A percentile compares a stretch with the other conserved stretches of the same genome.
phyloP scores from a whole-genome alignment of 2,888 invertebrate species.

The Pachliopta kotzebuea region DNA sequence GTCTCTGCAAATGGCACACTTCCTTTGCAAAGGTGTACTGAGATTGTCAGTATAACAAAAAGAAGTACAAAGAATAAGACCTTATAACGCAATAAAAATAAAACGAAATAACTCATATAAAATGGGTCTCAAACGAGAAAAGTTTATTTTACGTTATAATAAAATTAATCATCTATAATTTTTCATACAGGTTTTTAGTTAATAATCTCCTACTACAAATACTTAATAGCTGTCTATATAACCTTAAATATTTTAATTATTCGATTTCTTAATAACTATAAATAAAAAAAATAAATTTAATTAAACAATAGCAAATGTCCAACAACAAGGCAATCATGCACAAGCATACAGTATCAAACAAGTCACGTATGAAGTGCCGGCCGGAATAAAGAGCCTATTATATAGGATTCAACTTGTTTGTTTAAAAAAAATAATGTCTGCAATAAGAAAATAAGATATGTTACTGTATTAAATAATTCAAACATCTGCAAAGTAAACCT shows the following conservation, averaged over 20 bases:
- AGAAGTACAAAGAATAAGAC: constrained; percentile 4
- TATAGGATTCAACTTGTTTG: background rate
- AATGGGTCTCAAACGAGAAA: too few species aligned
- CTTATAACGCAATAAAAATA: background rate
- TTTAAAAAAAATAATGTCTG: background rate
- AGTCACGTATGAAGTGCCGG: constrained; percentile 20
- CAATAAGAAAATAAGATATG: too few species aligned
- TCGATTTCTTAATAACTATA: background rate
- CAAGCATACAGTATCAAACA: constrained; percentile 6
- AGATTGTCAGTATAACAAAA: constrained; percentile 29
- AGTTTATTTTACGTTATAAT: background rate
- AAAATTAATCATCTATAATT: background rate
- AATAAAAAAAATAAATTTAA: background rate
- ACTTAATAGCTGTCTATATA: too few species aligned
- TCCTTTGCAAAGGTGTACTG: constrained; percentile 42
- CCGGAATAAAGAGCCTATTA: background rate
- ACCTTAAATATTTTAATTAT: background rate
- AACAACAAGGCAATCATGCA: constrained; percentile 1
- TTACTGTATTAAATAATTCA: background rate
- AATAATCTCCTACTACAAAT: too few species aligned
- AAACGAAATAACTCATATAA: background rate
- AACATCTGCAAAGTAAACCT: background rate
- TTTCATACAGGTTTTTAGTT: background rate
- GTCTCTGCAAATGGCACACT: constrained; percentile 53
- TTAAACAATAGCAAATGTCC: background rate